A percentile compares a stretch with the other conserved stretches of the same genome.
Conservation (phyloP, 2,113 vertebrate genomes). For the Galeopterus variegatus region DNA sequence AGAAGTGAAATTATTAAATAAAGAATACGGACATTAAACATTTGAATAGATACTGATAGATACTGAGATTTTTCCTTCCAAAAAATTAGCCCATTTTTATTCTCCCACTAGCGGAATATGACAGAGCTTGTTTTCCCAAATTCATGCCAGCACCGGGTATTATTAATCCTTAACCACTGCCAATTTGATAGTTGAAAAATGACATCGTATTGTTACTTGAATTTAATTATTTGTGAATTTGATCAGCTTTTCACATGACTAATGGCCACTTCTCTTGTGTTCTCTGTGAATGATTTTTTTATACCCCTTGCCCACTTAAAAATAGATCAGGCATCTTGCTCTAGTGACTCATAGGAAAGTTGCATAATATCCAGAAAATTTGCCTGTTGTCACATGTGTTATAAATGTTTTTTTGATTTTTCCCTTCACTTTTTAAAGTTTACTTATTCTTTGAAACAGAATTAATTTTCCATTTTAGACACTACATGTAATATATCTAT, state of each 20-base stretch:
- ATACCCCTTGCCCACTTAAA: neutral
- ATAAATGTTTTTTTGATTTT: neutral
- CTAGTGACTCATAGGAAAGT: neutral
- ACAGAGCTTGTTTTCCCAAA: constrained; percentile 22
- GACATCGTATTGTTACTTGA: constrained; percentile 64
- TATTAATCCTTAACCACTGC: constrained; percentile 72
- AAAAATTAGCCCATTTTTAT: constrained; percentile 43
- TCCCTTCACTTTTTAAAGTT: neutral
- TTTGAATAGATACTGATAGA: constrained; percentile 17
- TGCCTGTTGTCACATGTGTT: neutral
- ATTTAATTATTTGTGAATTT: constrained; percentile 68
- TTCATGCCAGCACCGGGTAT: constrained; percentile 51
- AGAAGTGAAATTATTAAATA: neutral
- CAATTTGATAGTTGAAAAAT: constrained; percentile 66
- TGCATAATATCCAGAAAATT: neutral
- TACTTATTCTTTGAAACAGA: neutral
- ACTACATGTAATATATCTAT: neutral
- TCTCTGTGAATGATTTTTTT: neutral
- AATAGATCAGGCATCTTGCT: neutral
- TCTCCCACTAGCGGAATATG: neutral
- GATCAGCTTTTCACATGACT: constrained; percentile 53
- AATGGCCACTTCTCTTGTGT: neutral
- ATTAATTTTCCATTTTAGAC: neutral
- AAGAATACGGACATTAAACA: neutral
- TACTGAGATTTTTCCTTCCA: neutral